Base-by-base conservation (phyloP, 2,888 invertebrate species). In the Halocaridina rubra region DNA sequence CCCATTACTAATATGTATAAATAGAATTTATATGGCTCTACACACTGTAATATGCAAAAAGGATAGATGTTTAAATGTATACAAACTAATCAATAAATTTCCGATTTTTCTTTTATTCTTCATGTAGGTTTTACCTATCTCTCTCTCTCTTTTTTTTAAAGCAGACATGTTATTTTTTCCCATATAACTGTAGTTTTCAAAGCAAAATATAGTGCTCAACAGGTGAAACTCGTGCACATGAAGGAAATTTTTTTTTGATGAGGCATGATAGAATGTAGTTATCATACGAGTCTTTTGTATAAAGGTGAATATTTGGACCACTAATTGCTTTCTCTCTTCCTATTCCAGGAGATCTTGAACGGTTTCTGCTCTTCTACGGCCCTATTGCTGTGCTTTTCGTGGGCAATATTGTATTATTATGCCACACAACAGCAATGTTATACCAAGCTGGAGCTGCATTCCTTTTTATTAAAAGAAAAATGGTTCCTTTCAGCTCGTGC, bases 331-430 rank as follows among this genome's bases (percentile, higher is more conserved):
- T 76, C n/a, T 77, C 22, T 77, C n/a, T 22, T 61, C 16, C 39
- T 3, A 29, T 61, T 72, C 2, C 81, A 87, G 87, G 72, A 5
- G 76, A 79, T 46, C 22, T 30, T 8, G 77, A 69, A 39, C 74
- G 67, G 22, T 78, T 84, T 33, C 7, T 61, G 22, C 81, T 81
- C 81, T 87, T 81, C 75, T 84, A 87, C 80, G 64, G 57, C n/a
- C 76, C 75, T 53, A 79, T 85, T 13, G 71, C 72, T 5, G 16
- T 81, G 32, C 84, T 87, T 32, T 80, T 84, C 10, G 8, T 78
- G 4, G 16, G 75, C 24, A 85, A 87, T 57, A 19, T 84, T 27
- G n/a, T 84, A 19, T 59, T 87, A 33, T 64, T 87, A 22, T 46
- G 89, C 5, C 67, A 81, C 75, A 81, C 81, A 5, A 61, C 75